Base-by-base conservation (phyloP, 2,113 vertebrate species). In the Spea multiplicata region DNA sequence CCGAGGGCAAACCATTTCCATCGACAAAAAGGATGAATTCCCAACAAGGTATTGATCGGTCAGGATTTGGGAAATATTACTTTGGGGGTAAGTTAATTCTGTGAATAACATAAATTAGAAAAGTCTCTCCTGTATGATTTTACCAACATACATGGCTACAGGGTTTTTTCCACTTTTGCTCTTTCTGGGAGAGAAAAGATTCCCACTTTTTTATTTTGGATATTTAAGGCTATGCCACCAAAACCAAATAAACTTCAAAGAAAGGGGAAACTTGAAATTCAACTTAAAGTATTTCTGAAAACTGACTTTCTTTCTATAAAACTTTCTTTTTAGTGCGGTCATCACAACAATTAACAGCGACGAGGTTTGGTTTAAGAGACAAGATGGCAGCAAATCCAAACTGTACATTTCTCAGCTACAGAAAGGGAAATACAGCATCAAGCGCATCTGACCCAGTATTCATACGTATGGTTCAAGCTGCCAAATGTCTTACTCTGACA, bases 391-490 rank as follows among this genome's bases (percentile, higher is more conserved):
- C 93, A 98, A 98, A 89, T 98, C 96, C 50, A 98, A 98, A 91
- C 91, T 98, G 62, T 98, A 97, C 87, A 94, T 98, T 91, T 97
- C 96, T 84, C 96, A 98, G 88, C 93, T 98, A 81, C 96, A 96
- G 89, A 98, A 98, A 94, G 96, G 96, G 89, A 98, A 97, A 95
- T 98, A 97, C 82, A 96, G 95, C 72, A 98, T 98, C 90, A 98
- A 96, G 84, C 96, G 97, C 84, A 86, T 84, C 4, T 90, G 65
- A 80, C 44, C 16, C 8, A n/a, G 14, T 12, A n/a, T 7, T n/a
- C 50, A 8, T 16, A 9, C 7, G 14, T 17, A 52, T 48, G 5
- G 13, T 17, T 46, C 53, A 50, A 50, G 5, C 44, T 55, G 10
- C 30, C 65, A 17, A 14, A 30, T 7, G 9, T 65, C 61, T 14